These are phyloP conservation scores for Arctopsyche grandis DNA, from an alignment of 1,140 invertebrate genomes.

Conservation along the genomic window DNA sequence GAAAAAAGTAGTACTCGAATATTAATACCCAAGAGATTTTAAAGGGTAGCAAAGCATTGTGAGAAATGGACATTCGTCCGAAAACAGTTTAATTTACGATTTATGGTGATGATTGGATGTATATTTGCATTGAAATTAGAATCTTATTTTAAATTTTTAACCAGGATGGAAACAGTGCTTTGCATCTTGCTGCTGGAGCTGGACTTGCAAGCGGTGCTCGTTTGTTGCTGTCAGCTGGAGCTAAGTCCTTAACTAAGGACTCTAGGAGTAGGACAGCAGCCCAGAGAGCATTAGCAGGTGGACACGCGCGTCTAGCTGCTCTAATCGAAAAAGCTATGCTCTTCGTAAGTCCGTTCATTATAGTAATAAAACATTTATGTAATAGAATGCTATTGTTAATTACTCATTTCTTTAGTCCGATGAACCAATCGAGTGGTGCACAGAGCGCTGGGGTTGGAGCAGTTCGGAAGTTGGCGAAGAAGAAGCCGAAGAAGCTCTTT, in stretches of 20 bases:
- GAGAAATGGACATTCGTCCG: too few relatives aligned
- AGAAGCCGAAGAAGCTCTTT: conserved; percentile 60
- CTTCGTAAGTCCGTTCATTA: conserved; percentile 41
- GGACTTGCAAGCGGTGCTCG: conserved; percentile 75
- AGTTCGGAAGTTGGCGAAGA: conserved; percentile 45
- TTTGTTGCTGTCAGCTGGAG: conserved; percentile 70
- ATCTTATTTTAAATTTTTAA: background rate
- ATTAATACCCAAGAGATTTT: too few relatives aligned
- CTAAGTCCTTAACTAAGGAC: conserved; percentile 74
- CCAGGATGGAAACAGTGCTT: conserved; percentile 74
- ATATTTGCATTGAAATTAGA: too few relatives aligned
- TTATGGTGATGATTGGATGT: too few relatives aligned
- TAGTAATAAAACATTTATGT: background rate
- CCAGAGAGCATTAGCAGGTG: conserved; percentile 39
- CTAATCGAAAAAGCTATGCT: conserved; percentile 48
- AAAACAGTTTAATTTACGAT: too few relatives aligned
- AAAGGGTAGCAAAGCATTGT: too few relatives aligned
- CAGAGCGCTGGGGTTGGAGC: conserved; percentile 48
- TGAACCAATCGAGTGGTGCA: conserved; percentile 50
- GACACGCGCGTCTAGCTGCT: conserved; percentile 46
- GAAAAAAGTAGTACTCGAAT: too few relatives aligned
- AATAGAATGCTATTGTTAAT: background rate
- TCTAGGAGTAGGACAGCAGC: conserved; percentile 55
- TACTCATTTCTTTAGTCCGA: conserved; percentile 40
- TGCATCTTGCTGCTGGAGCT: conserved; percentile 74